Percentiles rank a stretch among this genome's conserved stretches.
phyloP scores from a whole-genome alignment of 2,797 vertebrate genomes.

The Falco peregrinus region DNA sequence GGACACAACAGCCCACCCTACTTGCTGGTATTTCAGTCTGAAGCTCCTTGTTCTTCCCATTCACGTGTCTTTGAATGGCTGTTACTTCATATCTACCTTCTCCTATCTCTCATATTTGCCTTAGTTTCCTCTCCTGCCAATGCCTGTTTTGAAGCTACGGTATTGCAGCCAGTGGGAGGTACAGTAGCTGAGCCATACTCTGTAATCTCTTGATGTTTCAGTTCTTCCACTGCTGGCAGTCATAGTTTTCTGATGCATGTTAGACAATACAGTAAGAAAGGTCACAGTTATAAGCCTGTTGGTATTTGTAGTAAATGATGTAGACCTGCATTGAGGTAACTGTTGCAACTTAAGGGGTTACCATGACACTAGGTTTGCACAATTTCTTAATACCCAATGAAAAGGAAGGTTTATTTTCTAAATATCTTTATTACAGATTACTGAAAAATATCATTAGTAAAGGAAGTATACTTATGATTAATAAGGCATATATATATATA shows the following conservation, averaged over 20 bases:
- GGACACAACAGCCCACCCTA: not conserved
- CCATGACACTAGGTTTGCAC: not conserved
- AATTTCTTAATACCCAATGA: not conserved
- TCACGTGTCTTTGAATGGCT: not conserved
- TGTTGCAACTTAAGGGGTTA: accelerated
- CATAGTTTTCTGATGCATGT: not conserved
- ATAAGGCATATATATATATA: not conserved
- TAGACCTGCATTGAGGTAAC: not conserved
- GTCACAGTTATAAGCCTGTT: not conserved
- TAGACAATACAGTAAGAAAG: not conserved
- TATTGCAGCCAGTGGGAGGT: not conserved
- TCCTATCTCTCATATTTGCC: not conserved
- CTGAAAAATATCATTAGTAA: not conserved
- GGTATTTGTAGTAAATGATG: not conserved
- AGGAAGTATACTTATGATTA: not conserved
- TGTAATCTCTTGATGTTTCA: not conserved
- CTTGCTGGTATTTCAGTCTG: not conserved
- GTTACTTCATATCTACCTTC: not conserved
- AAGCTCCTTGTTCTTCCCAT: not conserved
- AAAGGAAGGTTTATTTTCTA: not conserved
- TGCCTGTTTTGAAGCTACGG: not conserved
- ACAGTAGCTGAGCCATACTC: not conserved
- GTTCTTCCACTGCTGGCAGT: not conserved
- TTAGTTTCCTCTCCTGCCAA: not conserved
- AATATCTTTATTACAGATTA: not conserved